Conservation (phyloP, 2,888 invertebrate species). For the Ceramica pisi region DNA sequence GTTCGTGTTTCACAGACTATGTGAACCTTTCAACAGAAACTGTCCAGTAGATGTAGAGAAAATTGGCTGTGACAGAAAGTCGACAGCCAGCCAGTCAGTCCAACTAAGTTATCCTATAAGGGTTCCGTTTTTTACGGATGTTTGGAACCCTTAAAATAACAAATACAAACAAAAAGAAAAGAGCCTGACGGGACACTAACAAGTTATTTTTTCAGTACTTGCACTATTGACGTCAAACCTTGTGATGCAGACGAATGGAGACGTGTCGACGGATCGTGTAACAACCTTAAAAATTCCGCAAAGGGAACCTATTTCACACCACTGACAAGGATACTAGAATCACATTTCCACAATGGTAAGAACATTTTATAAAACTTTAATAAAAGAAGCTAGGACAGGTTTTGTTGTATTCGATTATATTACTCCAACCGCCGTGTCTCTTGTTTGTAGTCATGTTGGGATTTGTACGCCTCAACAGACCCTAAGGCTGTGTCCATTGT, state of each 20-base stretch:
- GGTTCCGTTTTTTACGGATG: too few relatives aligned
- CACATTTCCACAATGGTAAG: slow-evolving; percentile 66
- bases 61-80: too few relatives aligned
- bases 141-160: too few relatives aligned
- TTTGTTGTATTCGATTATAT: neutral
- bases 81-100: too few relatives aligned
- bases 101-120: too few relatives aligned
- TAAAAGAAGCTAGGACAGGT: too few relatives aligned
- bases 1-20: too few relatives aligned
- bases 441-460: neutral
- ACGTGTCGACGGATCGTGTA: slow-evolving; percentile 74
- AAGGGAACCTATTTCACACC: slow-evolving; percentile 68
- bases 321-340: slow-evolving; percentile 60
- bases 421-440: neutral
- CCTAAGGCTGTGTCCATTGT: neutral
- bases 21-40: too few relatives aligned
- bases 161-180: neutral
- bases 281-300: slow-evolving; percentile 70
- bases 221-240: slow-evolving; percentile 44
- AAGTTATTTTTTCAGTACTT: slow-evolving; percentile 33
- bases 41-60: too few relatives aligned
- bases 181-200: neutral
- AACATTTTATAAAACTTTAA: too few relatives aligned
- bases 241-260: slow-evolving; percentile 71
- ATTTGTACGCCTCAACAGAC: neutral